phyloP scores from a whole-genome alignment of 2,797 vertebrate genomes.

The Hippopotamyrus pictus region DNA sequence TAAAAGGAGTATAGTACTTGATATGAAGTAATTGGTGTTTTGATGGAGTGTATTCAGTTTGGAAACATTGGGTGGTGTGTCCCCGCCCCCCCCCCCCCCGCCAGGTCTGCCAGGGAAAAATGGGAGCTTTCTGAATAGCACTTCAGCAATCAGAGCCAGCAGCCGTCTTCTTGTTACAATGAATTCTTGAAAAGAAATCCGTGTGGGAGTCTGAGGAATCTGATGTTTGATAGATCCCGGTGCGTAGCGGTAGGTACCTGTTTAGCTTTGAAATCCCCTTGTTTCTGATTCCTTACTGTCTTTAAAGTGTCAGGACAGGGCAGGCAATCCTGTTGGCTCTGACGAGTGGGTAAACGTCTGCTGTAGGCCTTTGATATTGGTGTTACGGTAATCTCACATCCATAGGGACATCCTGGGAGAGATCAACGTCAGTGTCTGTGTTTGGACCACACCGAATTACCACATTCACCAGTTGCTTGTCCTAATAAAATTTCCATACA shows the following conservation, averaged over 20 bases:
- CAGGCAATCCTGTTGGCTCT: neutral
- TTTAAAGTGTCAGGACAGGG: neutral
- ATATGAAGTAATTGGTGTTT: slow-evolving; percentile 10
- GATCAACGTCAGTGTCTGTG: neutral
- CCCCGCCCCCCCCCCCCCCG: too few relatives aligned
- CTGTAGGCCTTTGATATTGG: neutral
- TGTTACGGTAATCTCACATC: neutral
- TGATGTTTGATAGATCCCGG: neutral
- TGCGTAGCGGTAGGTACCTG: neutral
- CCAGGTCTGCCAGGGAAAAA: neutral
- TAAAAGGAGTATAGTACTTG: neutral
- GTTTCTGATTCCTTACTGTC: neutral
- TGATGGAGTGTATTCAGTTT: neutral
- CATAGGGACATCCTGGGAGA: neutral
- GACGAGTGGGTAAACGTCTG: neutral
- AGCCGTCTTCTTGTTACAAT: neutral
- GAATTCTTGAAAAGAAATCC: neutral
- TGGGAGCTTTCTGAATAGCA: neutral
- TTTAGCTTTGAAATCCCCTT: neutral
- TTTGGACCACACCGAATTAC: neutral
- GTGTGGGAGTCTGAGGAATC: neutral
- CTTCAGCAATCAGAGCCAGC: neutral
- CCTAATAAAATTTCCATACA: neutral
- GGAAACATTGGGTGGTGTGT: neutral
- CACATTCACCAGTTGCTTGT: neutral